Conservation (phyloP, 2,888 invertebrate genomes). For the Escarpia spicata region DNA sequence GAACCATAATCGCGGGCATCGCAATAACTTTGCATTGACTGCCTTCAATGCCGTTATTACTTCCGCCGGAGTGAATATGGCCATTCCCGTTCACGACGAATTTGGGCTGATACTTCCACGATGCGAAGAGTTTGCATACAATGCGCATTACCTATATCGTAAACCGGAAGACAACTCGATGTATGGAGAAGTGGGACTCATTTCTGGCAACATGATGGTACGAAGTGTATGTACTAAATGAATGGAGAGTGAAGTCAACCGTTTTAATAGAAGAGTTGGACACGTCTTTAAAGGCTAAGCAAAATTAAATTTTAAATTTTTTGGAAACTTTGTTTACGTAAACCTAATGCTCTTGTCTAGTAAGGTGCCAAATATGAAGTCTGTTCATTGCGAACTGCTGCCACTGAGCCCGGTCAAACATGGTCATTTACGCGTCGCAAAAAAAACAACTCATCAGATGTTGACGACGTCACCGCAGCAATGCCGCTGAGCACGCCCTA, state of each 20-base stretch:
- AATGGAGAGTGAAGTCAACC: not conserved
- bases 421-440: no score
- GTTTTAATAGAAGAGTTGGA: not conserved
- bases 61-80: not conserved
- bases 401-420: no score
- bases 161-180: not conserved
- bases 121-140: not conserved
- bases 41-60: not conserved
- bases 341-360: no score
- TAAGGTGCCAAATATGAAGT: no score
- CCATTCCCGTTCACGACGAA: not conserved
- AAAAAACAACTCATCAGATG: no score
- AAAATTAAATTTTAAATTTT: no score
- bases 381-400: no score
- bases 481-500: no score
- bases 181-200: not conserved
- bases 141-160: not conserved
- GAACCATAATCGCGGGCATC: not conserved
- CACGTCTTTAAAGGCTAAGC: no score
- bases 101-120: not conserved
- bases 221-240: not conserved
- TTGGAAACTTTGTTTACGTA: no score
- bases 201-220: not conserved
- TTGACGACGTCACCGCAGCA: no score
- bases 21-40: not conserved